Evolutionary conservation across 2,797 vertebrate species (phyloP), one percentile per base, ranked within the genome.

Genomic region (Ctenochaetus hawaiiensis): DNA sequence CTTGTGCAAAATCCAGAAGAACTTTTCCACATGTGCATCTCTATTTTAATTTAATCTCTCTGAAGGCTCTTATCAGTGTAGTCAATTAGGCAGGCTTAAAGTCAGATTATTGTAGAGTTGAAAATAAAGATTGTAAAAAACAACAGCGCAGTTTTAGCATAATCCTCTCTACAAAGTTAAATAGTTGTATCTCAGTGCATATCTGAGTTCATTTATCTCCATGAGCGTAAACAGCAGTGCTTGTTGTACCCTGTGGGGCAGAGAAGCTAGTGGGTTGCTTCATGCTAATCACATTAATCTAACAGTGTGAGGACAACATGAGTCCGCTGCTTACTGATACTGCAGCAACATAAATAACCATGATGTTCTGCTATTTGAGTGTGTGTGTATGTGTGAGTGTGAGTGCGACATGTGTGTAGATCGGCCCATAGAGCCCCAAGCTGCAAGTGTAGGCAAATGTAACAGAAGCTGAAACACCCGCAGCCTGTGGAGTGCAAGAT

Each of bases 231-330:
- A 88, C 52, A 75, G 52, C 69, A 79, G 49, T 77, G 48, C 47
- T 47, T 51, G 61, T 53, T 78, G 59, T 72, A 72, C 41, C 77
- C 72, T 77, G 59, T 9, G 0, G 69, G 57, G 37, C 72, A 57
- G 18, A 85, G 59, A 63, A 66, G 57, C 77, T 63, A 67, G 70
- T 61, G 54, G 52, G 51, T 75, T 84, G 70, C 52, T 13, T 87
- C 87, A 80, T 64, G 64, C 67, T 87, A 80, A 86, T 90, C 74
- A 85, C 63, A 53, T 89, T 84, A 85, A 90, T 90, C 83, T 81
- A 88, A 83, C 77, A 87, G 58, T 65, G 74, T 61, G 71, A 78
- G 61, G 67, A 82, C 61, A 75, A 76, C 75, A 70, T 49, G 52
- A 83, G 80, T 72, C 14, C 39, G 77, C 76, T 78, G 73, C 77